Percentiles rank a stretch among this genome's conserved stretches.
phyloP scores from a whole-genome alignment of 2,113 vertebrate species.

The Hippocampus zosterae region DNA sequence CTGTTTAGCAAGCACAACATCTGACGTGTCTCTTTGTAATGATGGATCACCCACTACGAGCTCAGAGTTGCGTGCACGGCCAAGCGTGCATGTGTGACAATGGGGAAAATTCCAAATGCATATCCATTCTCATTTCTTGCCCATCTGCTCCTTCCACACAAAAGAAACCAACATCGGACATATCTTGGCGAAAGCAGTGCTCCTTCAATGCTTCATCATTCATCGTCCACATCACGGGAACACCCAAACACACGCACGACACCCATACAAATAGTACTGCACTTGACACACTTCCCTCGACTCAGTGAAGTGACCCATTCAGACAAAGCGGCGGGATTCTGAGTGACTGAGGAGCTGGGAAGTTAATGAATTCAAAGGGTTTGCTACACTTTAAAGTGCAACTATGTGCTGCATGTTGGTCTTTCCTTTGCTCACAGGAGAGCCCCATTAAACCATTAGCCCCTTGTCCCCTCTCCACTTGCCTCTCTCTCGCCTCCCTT shows the following conservation, averaged over 20 bases:
- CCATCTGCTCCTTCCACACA: conserved; percentile 62
- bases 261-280: conserved; percentile 43
- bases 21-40: conserved; percentile 63
- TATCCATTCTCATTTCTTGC: conserved; percentile 68
- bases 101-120: conserved; percentile 57
- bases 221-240: conserved; percentile 49
- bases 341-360: conserved; percentile 41
- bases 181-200: conserved; percentile 49
- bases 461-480: conserved; percentile 18
- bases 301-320: conserved; percentile 55
- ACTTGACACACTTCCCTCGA: conserved; percentile 64
- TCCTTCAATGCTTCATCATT: conserved; percentile 59
- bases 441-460: conserved; percentile 62
- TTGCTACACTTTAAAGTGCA: conserved; percentile 47
- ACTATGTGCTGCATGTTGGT: conserved; percentile 35
- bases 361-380: conserved; percentile 53
- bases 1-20: conserved; percentile 58
- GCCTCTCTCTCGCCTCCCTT: conserved; percentile 18
- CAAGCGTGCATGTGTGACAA: conserved; percentile 62
- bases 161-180: conserved; percentile 40
- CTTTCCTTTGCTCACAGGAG: conserved; percentile 45
- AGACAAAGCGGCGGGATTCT: conserved; percentile 56
- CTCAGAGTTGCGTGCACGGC: conserved; percentile 44
- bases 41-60: conserved; percentile 67
- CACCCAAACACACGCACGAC: conserved; percentile 53